Conservation (phyloP, 2,888 invertebrate genomes). For the Heliothis peltigera region DNA sequence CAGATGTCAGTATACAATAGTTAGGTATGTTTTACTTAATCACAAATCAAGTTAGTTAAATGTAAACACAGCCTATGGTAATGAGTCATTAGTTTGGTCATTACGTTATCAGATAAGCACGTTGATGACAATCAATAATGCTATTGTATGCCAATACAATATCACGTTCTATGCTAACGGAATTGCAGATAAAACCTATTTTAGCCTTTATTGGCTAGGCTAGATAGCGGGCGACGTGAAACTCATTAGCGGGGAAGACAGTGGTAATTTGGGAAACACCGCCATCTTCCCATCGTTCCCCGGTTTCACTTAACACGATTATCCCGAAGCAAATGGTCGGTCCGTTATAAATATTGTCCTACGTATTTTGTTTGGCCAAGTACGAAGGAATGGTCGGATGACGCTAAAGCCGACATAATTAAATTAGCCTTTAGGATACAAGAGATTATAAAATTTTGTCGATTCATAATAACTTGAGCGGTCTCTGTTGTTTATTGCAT, state of each 20-base stretch:
- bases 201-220: slow-evolving; percentile 57
- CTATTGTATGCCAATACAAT: slow-evolving; percentile 54
- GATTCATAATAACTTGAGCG: slow-evolving; percentile 37
- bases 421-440: slow-evolving; percentile 32
- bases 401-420: slow-evolving; percentile 37
- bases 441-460: slow-evolving; percentile 25
- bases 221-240: slow-evolving; percentile 55
- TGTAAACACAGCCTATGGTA: slow-evolving; percentile 5
- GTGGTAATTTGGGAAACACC: slow-evolving; percentile 63
- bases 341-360: slow-evolving; percentile 48
- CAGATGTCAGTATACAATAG: too few species aligned
- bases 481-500: slow-evolving; percentile 18
- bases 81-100: too few species aligned
- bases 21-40: not conserved
- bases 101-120: slow-evolving; percentile 36
- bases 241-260: slow-evolving; percentile 66
- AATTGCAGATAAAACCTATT: slow-evolving; percentile 46
- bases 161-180: slow-evolving; percentile 39
- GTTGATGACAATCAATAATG: slow-evolving; percentile 36
- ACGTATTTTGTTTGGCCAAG: slow-evolving; percentile 22
- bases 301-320: slow-evolving; percentile 72
- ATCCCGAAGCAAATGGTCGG: slow-evolving; percentile 29
- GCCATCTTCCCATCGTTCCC: slow-evolving; percentile 49
- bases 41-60: slow-evolving; percentile 4
- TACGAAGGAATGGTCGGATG: slow-evolving; percentile 11